Evolutionary conservation across 2,888 invertebrate species (phyloP).

Genomic region (Cryptocheilus praepositus): DNA sequence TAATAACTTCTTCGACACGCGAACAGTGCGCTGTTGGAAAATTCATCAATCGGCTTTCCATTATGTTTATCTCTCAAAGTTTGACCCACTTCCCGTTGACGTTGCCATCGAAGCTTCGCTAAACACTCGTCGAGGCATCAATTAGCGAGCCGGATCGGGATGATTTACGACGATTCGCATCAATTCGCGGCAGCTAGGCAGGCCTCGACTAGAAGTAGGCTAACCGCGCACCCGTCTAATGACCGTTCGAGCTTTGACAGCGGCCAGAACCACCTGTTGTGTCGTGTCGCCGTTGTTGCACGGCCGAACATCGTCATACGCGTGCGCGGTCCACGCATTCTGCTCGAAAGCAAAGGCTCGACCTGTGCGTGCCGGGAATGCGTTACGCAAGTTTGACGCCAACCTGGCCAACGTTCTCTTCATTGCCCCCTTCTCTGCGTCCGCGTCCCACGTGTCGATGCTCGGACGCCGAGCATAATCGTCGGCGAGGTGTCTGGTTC

Average conservation of each 20-base stretch:
- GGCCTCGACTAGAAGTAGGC: conserved; percentile 22
- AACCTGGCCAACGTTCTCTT: conserved; percentile 16
- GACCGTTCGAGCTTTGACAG: conserved; percentile 30
- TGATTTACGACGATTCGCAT: too few species aligned
- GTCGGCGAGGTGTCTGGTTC: too few species aligned
- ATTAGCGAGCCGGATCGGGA: not conserved
- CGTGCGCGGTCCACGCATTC: not conserved
- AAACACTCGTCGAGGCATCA: too few species aligned
- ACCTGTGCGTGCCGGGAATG: conserved; percentile 27
- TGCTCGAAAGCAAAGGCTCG: conserved; percentile 29
- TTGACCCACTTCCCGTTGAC: too few species aligned
- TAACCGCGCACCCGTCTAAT: conserved; percentile 31
- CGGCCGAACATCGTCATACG: conserved; percentile 1
- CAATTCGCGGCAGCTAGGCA: too few species aligned
- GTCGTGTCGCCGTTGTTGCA: conserved; percentile 3
- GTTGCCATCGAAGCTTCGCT: too few species aligned
- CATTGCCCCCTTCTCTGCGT: conserved; percentile 15
- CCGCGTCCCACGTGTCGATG: conserved; percentile 3
- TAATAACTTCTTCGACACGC: too few species aligned
- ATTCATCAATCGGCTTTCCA: too few species aligned
- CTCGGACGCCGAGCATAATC: too few species aligned
- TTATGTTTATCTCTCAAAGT: too few species aligned
- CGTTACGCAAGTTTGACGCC: conserved; percentile 27
- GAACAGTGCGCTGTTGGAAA: too few species aligned
- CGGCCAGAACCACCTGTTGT: conserved; percentile 35